phyloP scores from a whole-genome alignment of 1,140 invertebrate species.

The Drosophila leontia region DNA sequence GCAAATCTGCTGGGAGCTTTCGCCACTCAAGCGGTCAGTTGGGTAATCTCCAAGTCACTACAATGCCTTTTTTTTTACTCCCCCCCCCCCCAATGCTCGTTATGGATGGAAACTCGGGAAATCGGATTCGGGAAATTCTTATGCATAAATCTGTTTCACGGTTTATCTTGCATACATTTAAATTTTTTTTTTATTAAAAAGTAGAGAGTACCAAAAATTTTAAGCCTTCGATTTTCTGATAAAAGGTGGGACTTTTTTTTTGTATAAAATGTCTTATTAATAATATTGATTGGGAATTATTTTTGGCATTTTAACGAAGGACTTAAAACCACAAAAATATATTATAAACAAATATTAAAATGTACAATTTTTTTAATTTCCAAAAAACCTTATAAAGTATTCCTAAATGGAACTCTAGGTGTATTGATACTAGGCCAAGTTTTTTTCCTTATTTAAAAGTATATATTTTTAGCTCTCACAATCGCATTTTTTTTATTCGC shows the following conservation, averaged over 20 bases:
- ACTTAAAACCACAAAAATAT: background rate
- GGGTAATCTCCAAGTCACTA: constrained; percentile 16
- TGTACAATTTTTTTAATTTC: background rate
- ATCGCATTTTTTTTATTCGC: constrained; percentile 14
- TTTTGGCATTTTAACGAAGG: background rate
- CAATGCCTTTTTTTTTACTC: background rate
- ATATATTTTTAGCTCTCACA: constrained; percentile 17
- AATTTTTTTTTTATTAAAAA: background rate
- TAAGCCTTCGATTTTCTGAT: background rate
- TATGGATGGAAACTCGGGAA: constrained; percentile 12
- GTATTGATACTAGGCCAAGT: constrained; percentile 6
- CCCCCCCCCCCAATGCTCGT: constrained; percentile 14
- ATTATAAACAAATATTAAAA: too few relatives aligned
- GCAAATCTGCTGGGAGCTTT: constrained; percentile 43
- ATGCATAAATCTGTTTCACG: constrained; percentile 5
- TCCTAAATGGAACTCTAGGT: background rate
- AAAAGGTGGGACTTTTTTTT: background rate
- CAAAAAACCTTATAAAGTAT: fast-evolving
- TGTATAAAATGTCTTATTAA: background rate
- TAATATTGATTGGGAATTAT: too few relatives aligned
- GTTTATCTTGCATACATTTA: background rate
- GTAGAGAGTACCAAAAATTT: background rate
- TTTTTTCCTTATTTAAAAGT: background rate
- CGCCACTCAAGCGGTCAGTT: constrained; percentile 33
- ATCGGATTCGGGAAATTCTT: background rate